Base-by-base conservation (phyloP, 1,140 invertebrate species). In the Leptonema lineaticorne region DNA sequence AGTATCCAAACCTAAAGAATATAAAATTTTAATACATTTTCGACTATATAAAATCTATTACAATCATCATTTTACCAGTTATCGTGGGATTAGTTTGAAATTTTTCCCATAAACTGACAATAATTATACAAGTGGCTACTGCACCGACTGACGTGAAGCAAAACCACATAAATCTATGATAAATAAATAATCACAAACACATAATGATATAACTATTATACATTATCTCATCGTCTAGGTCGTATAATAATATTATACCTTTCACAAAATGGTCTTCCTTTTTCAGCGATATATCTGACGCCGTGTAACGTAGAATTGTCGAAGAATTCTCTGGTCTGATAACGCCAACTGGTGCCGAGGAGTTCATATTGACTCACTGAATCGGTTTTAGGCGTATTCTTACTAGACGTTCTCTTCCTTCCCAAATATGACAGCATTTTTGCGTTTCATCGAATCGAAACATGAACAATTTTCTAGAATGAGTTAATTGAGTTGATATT, bases 1-100 rank as follows among this genome's bases (percentile, higher is more conserved):
- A 1, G 88, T 88, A 75, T 89, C 87, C 59, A 88, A 78, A 64
- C 87, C 88, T 75, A 82, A 85, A 28, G 83, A 64, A 60, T 30
- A 66, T 37, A 28, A n/a, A n/a, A n/a, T n/a, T n/a, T n/a, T n/a
- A n/a, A 37, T 24, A 56, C 18, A 14, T 45, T 7, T 33, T 33
- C 5, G 11, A 33, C 11, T 33, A 11, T 11, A 58, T 58, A 58
- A 56, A 56, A 58, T 58, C 9, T 14, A 58, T 57, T 11, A 7
- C 11, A 41, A 22, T 29, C 30, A 33, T 33, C 57, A n/a, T 46
- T 66, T 72, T 70, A 81, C 85, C 89, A 18, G 88, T 91, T n/a
- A 91, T 89, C 0, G 89, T 91, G 1, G 90, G 90, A 78, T 89
- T 89, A 0, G 88, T 91, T 81, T 90, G 88, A 78, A 92, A 92